Base-by-base conservation (phyloP, 2,797 vertebrate genomes). In the Parotocinclus haroldoi region DNA sequence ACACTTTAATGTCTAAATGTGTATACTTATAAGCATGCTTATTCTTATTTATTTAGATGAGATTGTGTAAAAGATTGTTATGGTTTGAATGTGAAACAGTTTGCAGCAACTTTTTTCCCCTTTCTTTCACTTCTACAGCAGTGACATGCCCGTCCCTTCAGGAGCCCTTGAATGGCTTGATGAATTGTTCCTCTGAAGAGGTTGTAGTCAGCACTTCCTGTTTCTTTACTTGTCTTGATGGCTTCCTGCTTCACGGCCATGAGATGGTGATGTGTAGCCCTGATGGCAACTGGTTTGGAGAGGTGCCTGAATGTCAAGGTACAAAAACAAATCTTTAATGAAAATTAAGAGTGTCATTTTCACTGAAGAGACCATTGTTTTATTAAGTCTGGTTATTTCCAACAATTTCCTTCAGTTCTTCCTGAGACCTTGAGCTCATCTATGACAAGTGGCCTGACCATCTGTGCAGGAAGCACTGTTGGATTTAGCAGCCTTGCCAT, bases 201-300 rank as follows among this genome's bases (percentile, higher is more conserved):
- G 78, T 58, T 27, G 68, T 78, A 9, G 88, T 84, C 76, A 82
- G 45, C 58, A 82, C 91, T 1, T 65, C 74, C 67, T 94, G 93
- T 69, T 77, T 54, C 44, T 92, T 94, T 80, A 80, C 66, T 18
- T 94, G 93, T 10, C 0, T 68, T 0, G 64, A 84, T 63, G 88
- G 83, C 1, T 83, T 82, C 66, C 5, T 27, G 1, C 27, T 90
- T 59, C 54, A 78, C 0, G 89, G 90, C 9, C 69, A 81, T 0
- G 63, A 78, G 1, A 14, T 60, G 1, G 4, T 86, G 57, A 68
- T 59, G 13, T 94, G 93, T 57, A 75, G 45, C 75, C 71, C 1
- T 4, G 82, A 84, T 8, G 91, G 91, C 60, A 83, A 72, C 16
- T 94, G 92, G 92, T 87, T 87, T 0, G 81, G 19, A 76, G 56